These are phyloP conservation scores for Drosophila suzukii DNA, from an alignment of 1,140 invertebrate species.

Conservation along the genomic window DNA sequence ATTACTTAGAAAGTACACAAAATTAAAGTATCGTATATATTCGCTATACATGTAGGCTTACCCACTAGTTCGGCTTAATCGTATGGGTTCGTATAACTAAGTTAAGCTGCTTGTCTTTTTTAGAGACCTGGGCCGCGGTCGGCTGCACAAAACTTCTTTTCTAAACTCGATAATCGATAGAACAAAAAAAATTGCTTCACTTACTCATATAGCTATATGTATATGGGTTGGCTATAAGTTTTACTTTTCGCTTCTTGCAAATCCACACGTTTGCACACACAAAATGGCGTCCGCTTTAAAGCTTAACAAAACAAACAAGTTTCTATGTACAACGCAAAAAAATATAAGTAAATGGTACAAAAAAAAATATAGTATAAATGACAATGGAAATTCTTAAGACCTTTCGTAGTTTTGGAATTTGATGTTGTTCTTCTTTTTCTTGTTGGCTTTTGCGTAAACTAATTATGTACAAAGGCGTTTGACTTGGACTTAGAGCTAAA, in stretches of 20 bases:
- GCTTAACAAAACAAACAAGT: conserved; percentile 45
- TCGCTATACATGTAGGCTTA: conserved; percentile 37
- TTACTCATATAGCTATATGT: conserved; percentile 13
- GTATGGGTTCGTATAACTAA: conserved; percentile 15
- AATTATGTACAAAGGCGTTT: conserved; percentile 58
- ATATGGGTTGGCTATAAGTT: conserved; percentile 34
- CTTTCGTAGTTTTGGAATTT: conserved; percentile 14
- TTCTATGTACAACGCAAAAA: conserved; percentile 44
- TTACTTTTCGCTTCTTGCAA: conserved; percentile 50
- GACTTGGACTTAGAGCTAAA: conserved; percentile 49
- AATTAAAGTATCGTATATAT: conserved; percentile 49
- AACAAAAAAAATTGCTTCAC: conserved; percentile 27
- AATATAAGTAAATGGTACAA: conserved; percentile 4
- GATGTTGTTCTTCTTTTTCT: conserved; percentile 1
- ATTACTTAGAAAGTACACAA: conserved; percentile 49
- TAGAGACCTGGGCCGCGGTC: conserved; percentile 27
- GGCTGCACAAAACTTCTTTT: conserved; percentile 25
- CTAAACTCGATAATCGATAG: background rate
- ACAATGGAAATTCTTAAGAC: conserved; percentile 1
- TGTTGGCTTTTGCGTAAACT: conserved; percentile 22
- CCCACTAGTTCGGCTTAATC: conserved; percentile 12
- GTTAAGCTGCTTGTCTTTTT: conserved; percentile 36
- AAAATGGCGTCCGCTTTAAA: conserved; percentile 68
- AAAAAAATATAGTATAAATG: conserved; percentile 9
- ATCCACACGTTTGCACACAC: conserved; percentile 36